A percentile compares a stretch with the other conserved stretches of the same genome.
Evolutionary conservation across 2,113 vertebrate genomes (phyloP).

Genomic region (Colius striatus): DNA sequence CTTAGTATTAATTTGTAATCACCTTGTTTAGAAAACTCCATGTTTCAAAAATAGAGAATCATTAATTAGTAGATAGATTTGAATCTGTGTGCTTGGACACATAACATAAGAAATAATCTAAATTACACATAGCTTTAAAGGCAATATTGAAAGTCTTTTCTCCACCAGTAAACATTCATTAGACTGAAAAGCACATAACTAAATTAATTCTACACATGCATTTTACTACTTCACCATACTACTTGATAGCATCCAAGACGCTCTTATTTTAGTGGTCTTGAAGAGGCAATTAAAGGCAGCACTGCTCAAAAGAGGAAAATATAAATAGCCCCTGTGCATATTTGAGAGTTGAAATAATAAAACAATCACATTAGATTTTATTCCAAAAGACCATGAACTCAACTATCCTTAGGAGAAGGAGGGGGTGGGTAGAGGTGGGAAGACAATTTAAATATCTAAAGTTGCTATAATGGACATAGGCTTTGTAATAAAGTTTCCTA

Average conservation of each 20-base stretch:
- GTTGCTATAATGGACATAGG: neutral
- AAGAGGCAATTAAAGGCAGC: neutral
- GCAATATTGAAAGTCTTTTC: neutral
- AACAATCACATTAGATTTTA: neutral
- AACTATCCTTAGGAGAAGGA: neutral
- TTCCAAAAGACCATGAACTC: neutral
- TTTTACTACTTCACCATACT: neutral
- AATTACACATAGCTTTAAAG: neutral
- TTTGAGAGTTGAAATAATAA: neutral
- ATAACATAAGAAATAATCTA: neutral
- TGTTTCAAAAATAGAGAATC: neutral
- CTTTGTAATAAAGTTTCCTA: neutral
- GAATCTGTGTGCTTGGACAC: neutral
- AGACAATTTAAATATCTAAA: neutral
- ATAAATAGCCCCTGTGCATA: neutral
- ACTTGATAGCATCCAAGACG: neutral
- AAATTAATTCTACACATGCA: neutral
- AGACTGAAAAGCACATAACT: neutral
- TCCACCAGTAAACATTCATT: neutral
- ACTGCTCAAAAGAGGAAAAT: neutral
- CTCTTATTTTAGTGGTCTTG: neutral
- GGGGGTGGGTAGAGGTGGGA: accelerated
- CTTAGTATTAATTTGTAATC: neutral
- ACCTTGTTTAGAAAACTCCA: neutral
- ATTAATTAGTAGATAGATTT: neutral